Percentiles rank a stretch among this genome's conserved stretches.
phyloP scores from a whole-genome alignment of 1,140 invertebrate genomes.

The Meloidogyne exigua region DNA sequence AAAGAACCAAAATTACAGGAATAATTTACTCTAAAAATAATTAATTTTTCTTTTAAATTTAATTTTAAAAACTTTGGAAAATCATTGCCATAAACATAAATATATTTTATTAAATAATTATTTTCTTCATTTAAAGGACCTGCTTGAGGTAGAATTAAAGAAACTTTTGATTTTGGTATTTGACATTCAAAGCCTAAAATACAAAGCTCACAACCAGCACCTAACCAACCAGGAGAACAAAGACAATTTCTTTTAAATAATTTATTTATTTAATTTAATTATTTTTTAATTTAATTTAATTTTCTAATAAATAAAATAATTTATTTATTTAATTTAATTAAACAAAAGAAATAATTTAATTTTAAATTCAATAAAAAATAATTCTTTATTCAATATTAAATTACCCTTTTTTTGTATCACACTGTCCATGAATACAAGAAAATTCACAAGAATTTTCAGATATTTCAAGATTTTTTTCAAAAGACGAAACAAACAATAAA shows the following conservation, averaged over 20 bases:
- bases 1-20: conserved; percentile 10
- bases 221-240: conserved; percentile 21
- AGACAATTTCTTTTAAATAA: neutral
- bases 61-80: conserved; percentile 13
- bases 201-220: conserved; percentile 24
- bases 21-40: neutral
- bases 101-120: neutral
- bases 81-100: neutral
- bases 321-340: too few species aligned
- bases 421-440: conserved; percentile 14
- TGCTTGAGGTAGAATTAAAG: conserved; percentile 16
- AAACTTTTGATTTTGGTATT: neutral
- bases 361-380: too few species aligned
- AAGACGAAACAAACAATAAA: neutral
- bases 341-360: too few species aligned
- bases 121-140: neutral
- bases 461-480: neutral
- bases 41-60: neutral
- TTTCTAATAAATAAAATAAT: too few species aligned
- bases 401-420: conserved; percentile 6
- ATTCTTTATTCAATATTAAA: too few species aligned
- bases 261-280: too few species aligned
- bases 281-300: too few species aligned
- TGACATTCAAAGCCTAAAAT: neutral
- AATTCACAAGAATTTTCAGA: conserved; percentile 9